Evolutionary conservation across 2,888 invertebrate species (phyloP).

Genomic region (Osmoderma eremita): DNA sequence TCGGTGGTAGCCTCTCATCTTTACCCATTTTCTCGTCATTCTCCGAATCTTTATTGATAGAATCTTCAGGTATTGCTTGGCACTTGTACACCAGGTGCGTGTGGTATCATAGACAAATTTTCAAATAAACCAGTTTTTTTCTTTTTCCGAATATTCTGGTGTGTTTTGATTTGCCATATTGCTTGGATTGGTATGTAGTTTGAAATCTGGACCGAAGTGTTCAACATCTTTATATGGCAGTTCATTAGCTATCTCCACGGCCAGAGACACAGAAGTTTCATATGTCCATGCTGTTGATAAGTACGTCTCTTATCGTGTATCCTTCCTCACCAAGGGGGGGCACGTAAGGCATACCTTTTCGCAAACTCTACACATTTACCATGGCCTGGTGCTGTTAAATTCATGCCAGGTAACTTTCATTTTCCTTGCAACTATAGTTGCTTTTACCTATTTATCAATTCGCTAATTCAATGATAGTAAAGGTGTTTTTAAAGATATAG

Average conservation of each 20-base stretch:
- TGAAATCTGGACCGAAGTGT: slow-evolving; percentile 99
- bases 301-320: slow-evolving; percentile 99
- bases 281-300: slow-evolving; percentile 99
- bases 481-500: too few relatives aligned
- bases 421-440: too few relatives aligned
- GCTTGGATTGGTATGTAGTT: slow-evolving; percentile 97
- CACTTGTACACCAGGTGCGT: slow-evolving; percentile 96
- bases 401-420: too few relatives aligned
- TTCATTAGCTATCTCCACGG: slow-evolving; percentile 96
- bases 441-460: too few relatives aligned
- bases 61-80: slow-evolving; percentile 87
- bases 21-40: slow-evolving; percentile 85
- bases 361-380: slow-evolving; percentile 98
- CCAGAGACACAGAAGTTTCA: slow-evolving; percentile 96
- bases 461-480: too few relatives aligned
- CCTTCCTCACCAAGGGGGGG: slow-evolving; percentile 98
- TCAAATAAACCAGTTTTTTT: slow-evolving; percentile 90
- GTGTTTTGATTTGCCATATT: slow-evolving; percentile 99
- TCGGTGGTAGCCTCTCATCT: slow-evolving; percentile 88
- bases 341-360: slow-evolving; percentile 95
- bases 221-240: slow-evolving; percentile 99
- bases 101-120: slow-evolving; percentile 95
- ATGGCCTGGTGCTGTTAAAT: slow-evolving; percentile 91
- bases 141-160: slow-evolving; percentile 96
- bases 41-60: slow-evolving; percentile 82